Evolutionary conservation across 1,140 invertebrate species (phyloP).

Genomic region (Drosophila athabasca): DNA sequence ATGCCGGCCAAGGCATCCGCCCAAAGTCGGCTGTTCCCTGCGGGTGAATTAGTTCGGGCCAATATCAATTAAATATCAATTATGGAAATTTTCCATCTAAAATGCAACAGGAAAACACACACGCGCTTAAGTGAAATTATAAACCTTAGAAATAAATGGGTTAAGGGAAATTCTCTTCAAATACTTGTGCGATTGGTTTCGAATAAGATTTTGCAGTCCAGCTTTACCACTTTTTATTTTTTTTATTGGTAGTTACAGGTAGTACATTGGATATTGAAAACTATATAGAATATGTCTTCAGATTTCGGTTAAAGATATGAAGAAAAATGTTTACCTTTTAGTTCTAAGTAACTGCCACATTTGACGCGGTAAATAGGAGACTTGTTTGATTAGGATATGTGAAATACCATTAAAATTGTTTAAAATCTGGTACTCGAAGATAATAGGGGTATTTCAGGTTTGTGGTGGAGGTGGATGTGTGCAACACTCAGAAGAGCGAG

Average conservation of each 20-base stretch:
- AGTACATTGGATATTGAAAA: background rate
- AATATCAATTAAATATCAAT: conserved; percentile 43
- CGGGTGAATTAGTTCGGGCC: conserved; percentile 28
- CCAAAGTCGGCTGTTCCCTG: background rate
- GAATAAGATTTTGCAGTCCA: background rate
- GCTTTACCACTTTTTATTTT: too few species aligned
- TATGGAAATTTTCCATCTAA: conserved; percentile 28
- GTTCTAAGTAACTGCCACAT: too few species aligned
- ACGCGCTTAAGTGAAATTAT: background rate
- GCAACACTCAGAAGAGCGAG: too few species aligned
- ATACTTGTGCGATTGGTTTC: background rate
- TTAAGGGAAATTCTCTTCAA: background rate
- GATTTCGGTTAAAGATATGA: too few species aligned
- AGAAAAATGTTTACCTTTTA: too few species aligned
- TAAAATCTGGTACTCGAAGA: too few species aligned
- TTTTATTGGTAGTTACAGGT: background rate
- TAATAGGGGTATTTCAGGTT: too few species aligned
- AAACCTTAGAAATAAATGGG: background rate
- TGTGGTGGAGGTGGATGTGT: too few species aligned
- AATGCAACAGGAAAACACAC: background rate
- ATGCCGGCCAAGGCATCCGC: conserved; percentile 59
- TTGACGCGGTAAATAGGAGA: too few species aligned
- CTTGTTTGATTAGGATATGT: too few species aligned
- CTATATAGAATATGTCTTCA: too few species aligned
- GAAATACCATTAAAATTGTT: too few species aligned